Evolutionary conservation across 92 coral and sea anemone species (phyloP).

Genomic region (Bergia puertoricense): DNA sequence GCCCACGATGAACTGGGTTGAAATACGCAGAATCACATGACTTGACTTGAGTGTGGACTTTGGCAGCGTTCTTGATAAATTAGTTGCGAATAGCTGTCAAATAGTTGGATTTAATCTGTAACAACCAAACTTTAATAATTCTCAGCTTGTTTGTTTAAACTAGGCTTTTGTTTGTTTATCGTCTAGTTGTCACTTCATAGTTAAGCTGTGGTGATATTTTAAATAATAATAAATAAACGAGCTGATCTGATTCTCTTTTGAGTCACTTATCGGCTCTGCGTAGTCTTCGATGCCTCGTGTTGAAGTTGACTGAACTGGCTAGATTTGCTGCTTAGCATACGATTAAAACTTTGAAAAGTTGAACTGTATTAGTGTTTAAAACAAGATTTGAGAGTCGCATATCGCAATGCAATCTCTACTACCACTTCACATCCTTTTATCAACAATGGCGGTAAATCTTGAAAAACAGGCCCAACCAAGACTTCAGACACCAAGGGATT

Average conservation of each 20-base stretch:
- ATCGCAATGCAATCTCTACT: conserved; percentile 29
- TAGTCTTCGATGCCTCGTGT: background rate
- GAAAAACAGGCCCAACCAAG: background rate
- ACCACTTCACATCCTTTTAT: conserved; percentile 24
- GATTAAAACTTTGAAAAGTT: background rate
- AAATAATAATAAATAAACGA: background rate
- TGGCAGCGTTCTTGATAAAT: background rate
- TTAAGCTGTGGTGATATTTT: background rate
- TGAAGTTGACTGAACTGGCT: background rate
- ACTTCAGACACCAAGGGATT: background rate
- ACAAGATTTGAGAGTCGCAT: background rate
- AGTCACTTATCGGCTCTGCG: background rate
- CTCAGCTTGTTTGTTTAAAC: conserved; percentile 18
- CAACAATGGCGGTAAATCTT: conserved; percentile 16
- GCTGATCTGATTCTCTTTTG: background rate
- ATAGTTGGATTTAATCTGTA: background rate
- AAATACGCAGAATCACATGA: background rate
- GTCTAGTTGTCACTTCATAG: conserved; percentile 18
- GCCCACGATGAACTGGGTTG: no score
- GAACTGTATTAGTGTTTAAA: background rate
- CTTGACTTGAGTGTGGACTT: no score
- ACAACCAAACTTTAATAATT: conserved; percentile 5
- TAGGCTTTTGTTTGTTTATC: conserved; percentile 6
- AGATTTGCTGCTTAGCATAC: no score
- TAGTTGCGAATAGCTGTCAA: background rate